Conservation (phyloP, 2,888 invertebrate genomes). For the Himalopsyche japonica region DNA sequence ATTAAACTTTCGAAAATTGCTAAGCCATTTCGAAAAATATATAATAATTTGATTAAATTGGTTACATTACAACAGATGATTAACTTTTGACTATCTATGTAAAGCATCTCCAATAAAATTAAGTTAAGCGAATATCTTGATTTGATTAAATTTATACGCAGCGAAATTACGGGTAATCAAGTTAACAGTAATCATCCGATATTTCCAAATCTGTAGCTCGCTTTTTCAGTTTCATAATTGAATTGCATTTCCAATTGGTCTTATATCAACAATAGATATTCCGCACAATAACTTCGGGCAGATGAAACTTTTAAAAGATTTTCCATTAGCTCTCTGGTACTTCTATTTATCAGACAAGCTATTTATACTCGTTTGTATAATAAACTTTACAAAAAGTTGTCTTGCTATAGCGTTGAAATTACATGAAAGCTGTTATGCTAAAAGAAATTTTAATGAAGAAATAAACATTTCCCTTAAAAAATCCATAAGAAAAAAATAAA, state of each 20-base stretch:
- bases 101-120: neutral
- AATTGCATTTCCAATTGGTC: conserved; percentile 36
- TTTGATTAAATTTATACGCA: neutral
- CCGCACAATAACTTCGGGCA: conserved; percentile 29
- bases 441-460: too few species aligned
- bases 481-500: too few species aligned
- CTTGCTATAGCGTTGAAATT: too few species aligned
- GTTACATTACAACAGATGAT: neutral
- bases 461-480: too few species aligned
- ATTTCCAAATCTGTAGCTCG: conserved; percentile 6
- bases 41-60: neutral
- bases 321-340: neutral
- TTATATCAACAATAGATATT: conserved; percentile 25
- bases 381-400: too few species aligned
- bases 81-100: neutral
- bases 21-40: too few species aligned
- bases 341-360: neutral
- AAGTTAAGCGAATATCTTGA: neutral
- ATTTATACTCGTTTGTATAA: neutral
- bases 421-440: too few species aligned
- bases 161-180: neutral
- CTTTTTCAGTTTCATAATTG: conserved; percentile 29
- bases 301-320: conserved; percentile 30
- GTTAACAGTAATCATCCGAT: neutral
- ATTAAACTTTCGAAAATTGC: too few species aligned